Conservation (phyloP, 1,140 invertebrate genomes). For the Cotesia typhae region DNA sequence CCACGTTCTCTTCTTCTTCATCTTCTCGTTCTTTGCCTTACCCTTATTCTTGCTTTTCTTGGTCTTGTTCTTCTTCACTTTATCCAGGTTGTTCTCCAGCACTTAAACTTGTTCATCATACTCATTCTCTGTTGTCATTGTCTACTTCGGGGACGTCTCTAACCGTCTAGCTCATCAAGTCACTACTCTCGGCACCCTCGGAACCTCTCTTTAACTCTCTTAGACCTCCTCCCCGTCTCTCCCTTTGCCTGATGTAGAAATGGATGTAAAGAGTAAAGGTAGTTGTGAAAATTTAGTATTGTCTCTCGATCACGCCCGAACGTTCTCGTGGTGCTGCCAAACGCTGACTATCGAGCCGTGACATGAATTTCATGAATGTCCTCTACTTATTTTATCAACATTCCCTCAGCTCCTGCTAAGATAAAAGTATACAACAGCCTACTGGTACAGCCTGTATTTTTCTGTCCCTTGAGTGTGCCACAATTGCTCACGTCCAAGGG, state of each 20-base stretch:
- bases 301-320: conserved; percentile 55
- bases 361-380: conserved; percentile 54
- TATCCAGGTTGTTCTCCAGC: conserved; percentile 5
- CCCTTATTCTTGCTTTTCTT: conserved; percentile 34
- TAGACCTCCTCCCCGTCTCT: conserved; percentile 17
- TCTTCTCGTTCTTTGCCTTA: conserved; percentile 30
- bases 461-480: conserved; percentile 27
- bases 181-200: conserved; percentile 29
- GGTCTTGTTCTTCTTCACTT: conserved; percentile 37
- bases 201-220: conserved; percentile 27
- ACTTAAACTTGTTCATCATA: background rate
- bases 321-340: conserved; percentile 48
- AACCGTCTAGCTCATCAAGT: conserved; percentile 39
- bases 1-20: conserved; percentile 43
- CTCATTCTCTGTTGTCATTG: conserved; percentile 18
- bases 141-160: conserved; percentile 40
- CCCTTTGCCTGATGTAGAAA: no score
- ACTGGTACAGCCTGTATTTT: conserved; percentile 2
- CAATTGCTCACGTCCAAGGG: conserved; percentile 31
- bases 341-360: conserved; percentile 59
- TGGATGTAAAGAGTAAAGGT: conserved; percentile 10
- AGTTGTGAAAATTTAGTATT: conserved; percentile 59
- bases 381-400: background rate
- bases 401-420: background rate
- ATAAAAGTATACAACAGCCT: conserved; percentile 9